Conservation (phyloP, 2,113 vertebrate genomes). For the Tenebrosternarchus preto region DNA sequence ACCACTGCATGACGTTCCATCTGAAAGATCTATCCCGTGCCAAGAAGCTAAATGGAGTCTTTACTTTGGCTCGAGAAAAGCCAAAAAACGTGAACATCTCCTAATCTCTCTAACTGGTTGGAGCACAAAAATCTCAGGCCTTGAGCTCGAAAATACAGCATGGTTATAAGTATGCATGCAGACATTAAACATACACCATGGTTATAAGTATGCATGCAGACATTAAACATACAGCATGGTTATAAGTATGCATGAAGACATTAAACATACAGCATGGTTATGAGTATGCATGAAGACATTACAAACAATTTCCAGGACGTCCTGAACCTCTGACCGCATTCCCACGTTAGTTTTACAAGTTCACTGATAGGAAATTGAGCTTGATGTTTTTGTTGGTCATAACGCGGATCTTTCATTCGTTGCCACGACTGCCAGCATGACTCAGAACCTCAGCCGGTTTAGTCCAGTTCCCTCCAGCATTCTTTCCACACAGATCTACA, state of each 20-base stretch:
- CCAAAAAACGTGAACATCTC: no score
- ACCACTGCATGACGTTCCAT: no score
- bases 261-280: no score
- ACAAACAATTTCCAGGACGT: background rate
- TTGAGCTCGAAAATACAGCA: background rate
- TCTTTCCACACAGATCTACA: background rate
- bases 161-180: no score
- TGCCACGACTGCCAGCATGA: constrained; percentile 1
- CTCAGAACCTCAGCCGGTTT: background rate
- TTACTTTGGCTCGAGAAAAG: background rate
- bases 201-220: no score
- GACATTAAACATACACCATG: no score
- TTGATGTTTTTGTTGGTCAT: constrained; percentile 26
- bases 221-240: no score
- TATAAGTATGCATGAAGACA: background rate
- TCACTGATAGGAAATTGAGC: constrained; percentile 23
- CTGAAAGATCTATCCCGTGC: background rate
- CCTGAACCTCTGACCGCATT: background rate
- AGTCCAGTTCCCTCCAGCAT: background rate
- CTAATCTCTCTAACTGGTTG: no score
- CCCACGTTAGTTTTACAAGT: constrained; percentile 18
- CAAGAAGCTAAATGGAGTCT: background rate
- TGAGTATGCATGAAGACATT: background rate
- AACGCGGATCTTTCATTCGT: background rate
- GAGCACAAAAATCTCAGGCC: background rate